Conservation (phyloP, 2,113 vertebrate genomes). For the Fregetta grallaria region DNA sequence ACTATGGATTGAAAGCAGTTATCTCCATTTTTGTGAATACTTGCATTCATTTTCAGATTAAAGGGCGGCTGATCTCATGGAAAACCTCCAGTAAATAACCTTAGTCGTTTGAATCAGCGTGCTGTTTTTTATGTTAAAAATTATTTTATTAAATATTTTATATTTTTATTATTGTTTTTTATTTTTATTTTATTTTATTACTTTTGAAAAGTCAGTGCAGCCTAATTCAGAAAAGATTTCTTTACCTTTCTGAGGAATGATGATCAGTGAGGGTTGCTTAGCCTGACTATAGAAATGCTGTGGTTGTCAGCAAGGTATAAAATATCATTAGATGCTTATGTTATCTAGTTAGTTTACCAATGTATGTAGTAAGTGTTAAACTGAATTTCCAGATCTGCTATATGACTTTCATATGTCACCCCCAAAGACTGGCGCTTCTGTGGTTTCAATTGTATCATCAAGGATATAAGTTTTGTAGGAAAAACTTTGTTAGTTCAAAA, state of each 20-base stretch:
- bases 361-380: not conserved
- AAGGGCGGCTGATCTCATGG: not conserved
- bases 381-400: not conserved
- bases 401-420: not conserved
- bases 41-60: not conserved
- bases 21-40: constrained; percentile 1
- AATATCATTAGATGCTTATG: not conserved
- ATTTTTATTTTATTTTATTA: not conserved
- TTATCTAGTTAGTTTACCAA: not conserved
- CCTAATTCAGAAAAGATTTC: not conserved
- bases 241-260: not conserved
- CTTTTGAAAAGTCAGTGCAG: not conserved
- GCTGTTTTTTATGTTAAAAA: not conserved
- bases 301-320: not conserved
- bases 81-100: constrained; percentile 17
- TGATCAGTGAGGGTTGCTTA: not conserved
- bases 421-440: not conserved
- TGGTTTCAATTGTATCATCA: not conserved
- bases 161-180: too few relatives aligned
- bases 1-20: constrained; percentile 45
- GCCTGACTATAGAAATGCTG: not conserved
- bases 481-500: not conserved
- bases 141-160: too few relatives aligned
- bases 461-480: not conserved
- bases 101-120: not conserved